These are phyloP conservation scores for Parnassius smintheus DNA, from an alignment of 2,888 invertebrate genomes.

Conservation along the genomic window DNA sequence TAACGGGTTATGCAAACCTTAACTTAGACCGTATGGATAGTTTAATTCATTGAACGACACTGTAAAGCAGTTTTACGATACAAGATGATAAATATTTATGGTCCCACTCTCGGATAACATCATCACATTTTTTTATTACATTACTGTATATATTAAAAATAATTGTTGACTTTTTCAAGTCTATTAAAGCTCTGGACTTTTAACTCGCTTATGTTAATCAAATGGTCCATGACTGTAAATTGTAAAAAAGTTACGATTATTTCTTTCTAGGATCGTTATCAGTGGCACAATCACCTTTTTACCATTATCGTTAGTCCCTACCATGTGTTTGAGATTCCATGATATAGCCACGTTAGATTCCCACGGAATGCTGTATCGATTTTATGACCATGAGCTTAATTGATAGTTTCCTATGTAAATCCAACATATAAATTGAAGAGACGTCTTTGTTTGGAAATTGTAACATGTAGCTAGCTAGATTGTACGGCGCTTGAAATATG, in stretches of 20 bases:
- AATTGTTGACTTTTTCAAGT: neutral
- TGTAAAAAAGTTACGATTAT: slow-evolving; percentile 33
- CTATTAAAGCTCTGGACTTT: neutral
- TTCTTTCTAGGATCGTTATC: slow-evolving; percentile 30
- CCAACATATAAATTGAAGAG: slow-evolving; percentile 8
- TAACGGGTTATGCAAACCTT: no score
- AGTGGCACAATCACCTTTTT: slow-evolving; percentile 30
- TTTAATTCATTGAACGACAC: no score
- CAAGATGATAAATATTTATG: no score
- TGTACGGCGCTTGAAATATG: no score
- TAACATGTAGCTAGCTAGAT: no score
- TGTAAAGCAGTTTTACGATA: no score
- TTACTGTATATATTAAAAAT: no score
- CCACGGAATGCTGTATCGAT: slow-evolving; percentile 14
- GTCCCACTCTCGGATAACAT: no score
- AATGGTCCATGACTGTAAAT: slow-evolving; percentile 27
- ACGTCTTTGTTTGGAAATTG: neutral
- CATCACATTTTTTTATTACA: no score
- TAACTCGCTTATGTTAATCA: slow-evolving; percentile 12
- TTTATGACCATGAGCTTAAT: slow-evolving; percentile 11
- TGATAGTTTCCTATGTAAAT: slow-evolving; percentile 20
- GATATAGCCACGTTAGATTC: slow-evolving; percentile 10
- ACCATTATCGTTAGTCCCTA: slow-evolving; percentile 21
- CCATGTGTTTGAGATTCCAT: slow-evolving; percentile 25
- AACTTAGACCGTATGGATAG: no score